Evolutionary conservation across 2,888 invertebrate species (phyloP).

Genomic region (Lepidonotus clava): DNA sequence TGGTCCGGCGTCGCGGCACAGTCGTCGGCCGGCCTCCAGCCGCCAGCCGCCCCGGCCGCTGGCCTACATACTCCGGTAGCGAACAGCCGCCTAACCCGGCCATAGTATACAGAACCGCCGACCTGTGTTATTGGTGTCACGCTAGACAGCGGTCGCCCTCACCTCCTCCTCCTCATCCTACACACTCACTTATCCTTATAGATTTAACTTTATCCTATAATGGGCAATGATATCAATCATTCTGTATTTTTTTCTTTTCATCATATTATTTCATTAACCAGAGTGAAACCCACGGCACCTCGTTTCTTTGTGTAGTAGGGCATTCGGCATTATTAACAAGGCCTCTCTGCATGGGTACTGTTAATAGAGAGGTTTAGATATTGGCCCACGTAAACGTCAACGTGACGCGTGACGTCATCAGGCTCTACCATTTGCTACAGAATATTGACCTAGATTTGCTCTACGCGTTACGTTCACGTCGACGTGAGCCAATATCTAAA

Average conservation of each 20-base stretch:
- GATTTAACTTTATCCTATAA: no score
- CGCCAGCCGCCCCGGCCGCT: not conserved
- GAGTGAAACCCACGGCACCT: no score
- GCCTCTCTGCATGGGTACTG: slow-evolving; percentile 7
- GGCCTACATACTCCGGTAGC: slow-evolving; percentile 43
- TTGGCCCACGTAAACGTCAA: no score
- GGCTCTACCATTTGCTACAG: no score
- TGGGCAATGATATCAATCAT: no score
- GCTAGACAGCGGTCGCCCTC: not conserved
- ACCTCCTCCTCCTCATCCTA: not conserved
- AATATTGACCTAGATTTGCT: no score
- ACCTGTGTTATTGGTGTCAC: slow-evolving; percentile 4
- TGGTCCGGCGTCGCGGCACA: not conserved
- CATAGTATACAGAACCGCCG: not conserved
- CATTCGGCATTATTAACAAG: not conserved
- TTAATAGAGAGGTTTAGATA: not conserved
- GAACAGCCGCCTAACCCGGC: slow-evolving; percentile 26
- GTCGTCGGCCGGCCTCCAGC: not conserved
- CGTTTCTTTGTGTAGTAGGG: not conserved
- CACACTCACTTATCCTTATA: not conserved
- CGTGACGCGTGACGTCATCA: no score
- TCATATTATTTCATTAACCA: no score
- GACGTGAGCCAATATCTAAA: no score
- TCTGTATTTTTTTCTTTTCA: no score
- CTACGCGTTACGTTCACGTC: no score